Evolutionary conservation across 2,888 invertebrate genomes (phyloP).

Genomic region (Drosophila formosana): DNA sequence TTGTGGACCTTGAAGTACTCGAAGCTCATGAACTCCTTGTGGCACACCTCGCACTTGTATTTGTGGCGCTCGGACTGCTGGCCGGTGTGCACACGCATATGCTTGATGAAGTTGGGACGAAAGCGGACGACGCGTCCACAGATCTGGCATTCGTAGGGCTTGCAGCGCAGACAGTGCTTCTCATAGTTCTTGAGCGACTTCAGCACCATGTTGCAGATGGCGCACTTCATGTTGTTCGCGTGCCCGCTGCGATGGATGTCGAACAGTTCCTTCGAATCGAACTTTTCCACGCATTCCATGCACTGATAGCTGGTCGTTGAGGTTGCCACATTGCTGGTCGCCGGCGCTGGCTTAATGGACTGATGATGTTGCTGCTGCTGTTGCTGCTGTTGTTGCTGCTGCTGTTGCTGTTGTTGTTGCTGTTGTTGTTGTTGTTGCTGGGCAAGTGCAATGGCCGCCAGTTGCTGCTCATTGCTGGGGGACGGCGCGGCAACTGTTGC

Average conservation of each 20-base stretch:
- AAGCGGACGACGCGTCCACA: conserved; percentile 85
- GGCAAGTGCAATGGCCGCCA: conserved; percentile 42
- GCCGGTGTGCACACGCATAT: conserved; percentile 85
- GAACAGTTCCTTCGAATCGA: conserved; percentile 83
- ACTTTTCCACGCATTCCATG: conserved; percentile 83
- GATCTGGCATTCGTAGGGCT: conserved; percentile 85
- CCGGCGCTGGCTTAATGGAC: conserved; percentile 38
- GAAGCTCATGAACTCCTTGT: conserved; percentile 87
- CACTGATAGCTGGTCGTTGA: conserved; percentile 80
- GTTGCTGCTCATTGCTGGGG: conserved; percentile 48
- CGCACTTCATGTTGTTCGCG: conserved; percentile 85
- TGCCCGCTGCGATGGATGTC: conserved; percentile 85
- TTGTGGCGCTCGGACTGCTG: conserved; percentile 85
- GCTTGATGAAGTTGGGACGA: conserved; percentile 85
- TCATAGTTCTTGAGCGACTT: conserved; percentile 85
- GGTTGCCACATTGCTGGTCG: conserved; percentile 37
- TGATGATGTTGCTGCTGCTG: conserved; percentile 44
- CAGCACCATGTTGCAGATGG: conserved; percentile 85
- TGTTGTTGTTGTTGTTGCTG: conserved; percentile 38
- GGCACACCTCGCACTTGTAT: conserved; percentile 87
- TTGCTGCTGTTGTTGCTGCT: conserved; percentile 36
- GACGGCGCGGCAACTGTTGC: conserved; percentile 31
- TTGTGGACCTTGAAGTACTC: conserved; percentile 87
- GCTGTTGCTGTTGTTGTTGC: conserved; percentile 37
- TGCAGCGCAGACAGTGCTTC: conserved; percentile 85